Base-by-base conservation (phyloP, 2,113 vertebrate genomes). In the Tragulus kanchil region DNA sequence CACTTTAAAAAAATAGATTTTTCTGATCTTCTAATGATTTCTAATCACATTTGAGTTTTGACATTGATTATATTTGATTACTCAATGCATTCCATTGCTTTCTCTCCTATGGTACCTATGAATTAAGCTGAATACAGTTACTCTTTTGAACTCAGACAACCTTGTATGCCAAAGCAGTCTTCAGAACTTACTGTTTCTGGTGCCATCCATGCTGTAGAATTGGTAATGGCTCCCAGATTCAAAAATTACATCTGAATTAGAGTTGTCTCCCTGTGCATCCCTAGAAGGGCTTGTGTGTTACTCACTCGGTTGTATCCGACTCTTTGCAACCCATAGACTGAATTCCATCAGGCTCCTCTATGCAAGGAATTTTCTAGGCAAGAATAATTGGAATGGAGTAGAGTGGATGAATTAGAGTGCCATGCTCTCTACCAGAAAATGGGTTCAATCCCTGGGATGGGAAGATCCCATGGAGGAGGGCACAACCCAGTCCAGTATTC, bases 31-130 rank as follows among this genome's bases (percentile, higher is more conserved):
- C 83, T 54, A 93, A 23, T 67, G 7, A 4, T 79, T 73, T 79
- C 62, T 81, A 81, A 62, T 85, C 8, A 54, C 61, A 23, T 85
- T 90, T 88, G 21, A 83, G 84, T 78, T 89, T 64, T 67, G 52
- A 59, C 36, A 71, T 82, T 89, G 88, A 90, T 95, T 73, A 58
- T 79, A 90, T 89, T 77, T 71, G 61, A 93, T 59, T 65, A 91
- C 94, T 73, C 65, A 73, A 13, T 93, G 25, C 3, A 83, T 50
- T 31, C 17, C 25, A 73, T 67, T 85, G 52, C 8, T 94, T 88
- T 86, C 14, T 94, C 25, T 52, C 62, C 48, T 81, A 36, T 59
- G 54, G 79, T 61, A 89, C 56, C 6, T 13, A 36, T 62, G 4
- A 67, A 93, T 77, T 94, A 93, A 26, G 58, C 81, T 15, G 89